Conservation (phyloP, 2,113 vertebrate species). For the Sclerurus mexicanus region DNA sequence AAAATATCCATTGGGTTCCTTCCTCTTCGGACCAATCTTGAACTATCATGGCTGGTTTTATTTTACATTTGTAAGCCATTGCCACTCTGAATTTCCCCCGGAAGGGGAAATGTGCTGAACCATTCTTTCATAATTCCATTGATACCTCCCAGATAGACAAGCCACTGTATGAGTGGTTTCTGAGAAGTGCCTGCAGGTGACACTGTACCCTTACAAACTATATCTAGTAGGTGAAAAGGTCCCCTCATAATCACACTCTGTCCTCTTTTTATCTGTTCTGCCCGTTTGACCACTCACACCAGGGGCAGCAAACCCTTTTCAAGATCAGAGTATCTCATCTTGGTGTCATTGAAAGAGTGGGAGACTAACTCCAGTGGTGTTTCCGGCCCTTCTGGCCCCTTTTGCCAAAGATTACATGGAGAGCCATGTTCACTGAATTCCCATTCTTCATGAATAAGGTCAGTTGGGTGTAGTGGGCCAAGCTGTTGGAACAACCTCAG, state of each 20-base stretch:
- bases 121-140: neutral
- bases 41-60: neutral
- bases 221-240: neutral
- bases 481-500: neutral
- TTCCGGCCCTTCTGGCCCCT: neutral
- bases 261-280: neutral
- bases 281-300: neutral
- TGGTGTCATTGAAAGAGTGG: neutral
- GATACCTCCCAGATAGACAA: neutral
- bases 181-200: neutral
- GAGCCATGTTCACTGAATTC: neutral
- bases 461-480: neutral
- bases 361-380: neutral
- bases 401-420: neutral
- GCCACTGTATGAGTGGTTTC: neutral
- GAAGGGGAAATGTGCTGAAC: neutral
- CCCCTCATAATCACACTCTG: neutral
- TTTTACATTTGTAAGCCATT: neutral
- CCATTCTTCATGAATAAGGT: neutral
- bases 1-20: neutral
- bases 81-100: neutral
- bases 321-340: neutral
- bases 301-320: neutral
- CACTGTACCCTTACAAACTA: neutral
- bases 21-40: neutral